phyloP scores from a whole-genome alignment of 1,140 invertebrate species.

The Physella acuta region DNA sequence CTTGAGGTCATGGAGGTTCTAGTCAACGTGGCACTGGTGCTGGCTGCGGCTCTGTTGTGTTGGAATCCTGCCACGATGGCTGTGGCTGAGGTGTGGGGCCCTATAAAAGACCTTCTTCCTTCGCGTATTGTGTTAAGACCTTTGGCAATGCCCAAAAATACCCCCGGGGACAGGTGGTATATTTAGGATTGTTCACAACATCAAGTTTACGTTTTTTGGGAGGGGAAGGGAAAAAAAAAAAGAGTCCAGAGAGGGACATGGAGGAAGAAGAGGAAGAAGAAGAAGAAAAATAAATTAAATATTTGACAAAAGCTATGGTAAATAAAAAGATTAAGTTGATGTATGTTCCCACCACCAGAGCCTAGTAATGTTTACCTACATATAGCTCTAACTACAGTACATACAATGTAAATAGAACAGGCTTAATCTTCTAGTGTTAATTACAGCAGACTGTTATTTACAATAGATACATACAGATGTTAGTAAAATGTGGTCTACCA shows the following conservation, averaged over 20 bases:
- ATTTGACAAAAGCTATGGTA: too few species aligned
- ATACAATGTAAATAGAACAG: too few species aligned
- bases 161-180: neutral
- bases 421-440: too few species aligned
- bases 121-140: constrained; percentile 54
- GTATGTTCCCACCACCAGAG: constrained; percentile 8
- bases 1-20: constrained; percentile 20
- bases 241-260: constrained; percentile 14
- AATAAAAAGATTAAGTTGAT: too few species aligned
- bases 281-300: neutral
- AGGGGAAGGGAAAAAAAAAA: constrained; percentile 18
- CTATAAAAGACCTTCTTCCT: constrained; percentile 56
- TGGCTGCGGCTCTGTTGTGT: neutral
- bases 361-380: neutral
- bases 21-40: neutral
- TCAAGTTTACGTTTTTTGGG: neutral
- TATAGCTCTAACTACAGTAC: too few species aligned
- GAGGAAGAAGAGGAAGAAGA: constrained; percentile 24
- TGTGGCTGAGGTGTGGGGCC: constrained; percentile 7
- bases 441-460: too few species aligned
- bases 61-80: neutral
- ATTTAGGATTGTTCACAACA: neutral
- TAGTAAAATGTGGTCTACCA: too few species aligned
- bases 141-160: constrained; percentile 24
- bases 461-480: too few species aligned